These are phyloP conservation scores for Cephus spinipes DNA, from an alignment of 2,888 invertebrate genomes.

Conservation along the genomic window DNA sequence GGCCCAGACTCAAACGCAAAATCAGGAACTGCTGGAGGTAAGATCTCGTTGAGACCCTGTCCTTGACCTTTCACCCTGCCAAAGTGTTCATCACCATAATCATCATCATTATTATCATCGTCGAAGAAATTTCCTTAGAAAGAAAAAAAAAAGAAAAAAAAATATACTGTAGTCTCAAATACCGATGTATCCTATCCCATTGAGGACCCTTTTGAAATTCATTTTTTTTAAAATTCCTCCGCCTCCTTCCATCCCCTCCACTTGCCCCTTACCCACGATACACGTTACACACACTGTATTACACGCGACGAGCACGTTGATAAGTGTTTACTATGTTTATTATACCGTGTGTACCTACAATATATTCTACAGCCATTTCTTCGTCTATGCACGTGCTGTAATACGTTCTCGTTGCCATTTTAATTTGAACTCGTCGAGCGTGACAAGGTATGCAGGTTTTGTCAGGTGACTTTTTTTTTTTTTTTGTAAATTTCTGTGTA, in stretches of 20 bases:
- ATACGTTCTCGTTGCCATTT: background rate
- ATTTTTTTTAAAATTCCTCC: conserved; percentile 18
- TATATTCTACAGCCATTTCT: background rate
- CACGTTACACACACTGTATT: conserved; percentile 1
- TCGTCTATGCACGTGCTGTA: background rate
- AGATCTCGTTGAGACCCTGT: conserved; percentile 53
- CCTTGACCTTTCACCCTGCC: conserved; percentile 21
- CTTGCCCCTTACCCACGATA: background rate
- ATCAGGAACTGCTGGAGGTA: conserved; percentile 66
- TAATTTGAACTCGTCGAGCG: background rate
- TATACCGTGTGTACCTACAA: conserved; percentile 18
- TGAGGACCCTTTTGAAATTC: background rate
- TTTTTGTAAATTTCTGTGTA: background rate
- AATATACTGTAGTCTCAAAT: conserved; percentile 3
- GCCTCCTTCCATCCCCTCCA: conserved; percentile 5
- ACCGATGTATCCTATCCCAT: background rate
- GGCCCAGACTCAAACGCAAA: conserved; percentile 62
- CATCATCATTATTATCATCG: conserved; percentile 1
- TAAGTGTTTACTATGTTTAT: conserved; percentile 8
- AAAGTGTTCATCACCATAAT: conserved; percentile 20
- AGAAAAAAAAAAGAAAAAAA: conserved; percentile 15
- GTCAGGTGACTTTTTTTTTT: background rate
- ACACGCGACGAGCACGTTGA: conserved; percentile 13
- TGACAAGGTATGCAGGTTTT: background rate
- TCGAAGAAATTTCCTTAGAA: conserved; percentile 6